Evolutionary conservation across 2,888 invertebrate genomes (phyloP).

Genomic region (Cyclophora albipunctata): DNA sequence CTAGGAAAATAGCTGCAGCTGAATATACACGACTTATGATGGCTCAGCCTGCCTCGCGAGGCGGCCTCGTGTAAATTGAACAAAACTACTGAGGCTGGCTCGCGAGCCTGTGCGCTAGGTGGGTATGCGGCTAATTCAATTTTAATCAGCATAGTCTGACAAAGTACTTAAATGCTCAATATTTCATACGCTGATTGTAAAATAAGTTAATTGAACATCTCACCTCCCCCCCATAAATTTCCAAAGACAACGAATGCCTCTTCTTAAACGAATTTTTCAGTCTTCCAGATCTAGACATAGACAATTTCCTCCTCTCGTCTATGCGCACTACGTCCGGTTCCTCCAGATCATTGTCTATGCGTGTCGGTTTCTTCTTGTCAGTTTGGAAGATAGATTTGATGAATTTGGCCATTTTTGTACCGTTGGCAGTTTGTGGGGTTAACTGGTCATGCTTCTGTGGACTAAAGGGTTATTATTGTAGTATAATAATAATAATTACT

Average conservation of each 20-base stretch:
- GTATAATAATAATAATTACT: too few species aligned
- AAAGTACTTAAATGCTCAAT: too few species aligned
- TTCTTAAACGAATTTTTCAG: conserved; percentile 74
- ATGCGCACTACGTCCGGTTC: conserved; percentile 41
- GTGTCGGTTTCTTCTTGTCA: conserved; percentile 37
- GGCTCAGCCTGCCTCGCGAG: too few species aligned
- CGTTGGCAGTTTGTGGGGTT: neutral
- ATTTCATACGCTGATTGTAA: too few species aligned
- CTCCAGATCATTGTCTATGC: conserved; percentile 33
- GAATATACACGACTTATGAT: too few species aligned
- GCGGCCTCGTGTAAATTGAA: too few species aligned
- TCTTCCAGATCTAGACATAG: conserved; percentile 77
- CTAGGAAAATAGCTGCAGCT: too few species aligned
- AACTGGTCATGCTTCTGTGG: neutral
- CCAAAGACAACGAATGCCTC: conserved; percentile 66
- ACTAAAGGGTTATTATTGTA: neutral
- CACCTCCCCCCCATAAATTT: conserved; percentile 67
- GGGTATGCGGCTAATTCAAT: too few species aligned
- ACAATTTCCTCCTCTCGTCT: conserved; percentile 55
- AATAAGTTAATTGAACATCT: conserved; percentile 29
- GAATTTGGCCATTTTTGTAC: conserved; percentile 54
- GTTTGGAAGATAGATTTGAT: conserved; percentile 58
- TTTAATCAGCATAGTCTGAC: too few species aligned
- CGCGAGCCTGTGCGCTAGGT: too few species aligned
- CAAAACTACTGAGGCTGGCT: too few species aligned